Percentiles rank a stretch among this genome's conserved stretches.
Evolutionary conservation across 2,888 invertebrate genomes (phyloP).

Genomic region (Protonemura montana): DNA sequence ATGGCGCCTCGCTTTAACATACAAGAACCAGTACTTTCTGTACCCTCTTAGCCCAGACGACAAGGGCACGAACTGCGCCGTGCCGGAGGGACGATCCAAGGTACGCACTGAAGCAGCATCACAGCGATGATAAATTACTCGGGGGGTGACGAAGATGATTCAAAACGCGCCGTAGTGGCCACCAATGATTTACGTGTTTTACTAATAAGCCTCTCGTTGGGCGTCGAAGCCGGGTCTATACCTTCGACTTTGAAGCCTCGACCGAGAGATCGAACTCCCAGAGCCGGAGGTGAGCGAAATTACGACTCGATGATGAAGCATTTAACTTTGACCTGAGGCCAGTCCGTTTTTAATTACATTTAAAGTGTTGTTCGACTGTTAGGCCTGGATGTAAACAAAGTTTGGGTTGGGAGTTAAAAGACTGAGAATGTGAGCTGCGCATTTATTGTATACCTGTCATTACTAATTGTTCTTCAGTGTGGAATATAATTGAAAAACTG

Average conservation of each 20-base stretch:
- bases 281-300: slow-evolving; percentile 17
- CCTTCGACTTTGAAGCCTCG: not conserved
- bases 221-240: slow-evolving; percentile 1
- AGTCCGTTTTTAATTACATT: slow-evolving; percentile 15
- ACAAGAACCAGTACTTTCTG: too few relatives aligned
- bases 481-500: too few relatives aligned
- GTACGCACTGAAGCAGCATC: not conserved
- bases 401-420: too few relatives aligned
- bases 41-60: too few relatives aligned
- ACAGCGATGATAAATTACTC: not conserved
- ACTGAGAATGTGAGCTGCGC: too few relatives aligned
- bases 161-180: not conserved
- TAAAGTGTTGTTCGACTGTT: not conserved
- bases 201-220: not conserved
- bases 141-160: not conserved
- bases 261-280: too few relatives aligned
- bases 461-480: too few relatives aligned
- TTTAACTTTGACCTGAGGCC: not conserved
- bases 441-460: too few relatives aligned
- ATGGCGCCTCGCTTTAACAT: too few relatives aligned
- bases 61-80: too few relatives aligned
- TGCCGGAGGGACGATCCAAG: too few relatives aligned
- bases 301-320: slow-evolving; percentile 22
- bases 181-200: slow-evolving; percentile 18
- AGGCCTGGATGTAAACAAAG: not conserved